phyloP scores from a whole-genome alignment of 1,140 invertebrate species.

The Drosophila trapezifrons region DNA sequence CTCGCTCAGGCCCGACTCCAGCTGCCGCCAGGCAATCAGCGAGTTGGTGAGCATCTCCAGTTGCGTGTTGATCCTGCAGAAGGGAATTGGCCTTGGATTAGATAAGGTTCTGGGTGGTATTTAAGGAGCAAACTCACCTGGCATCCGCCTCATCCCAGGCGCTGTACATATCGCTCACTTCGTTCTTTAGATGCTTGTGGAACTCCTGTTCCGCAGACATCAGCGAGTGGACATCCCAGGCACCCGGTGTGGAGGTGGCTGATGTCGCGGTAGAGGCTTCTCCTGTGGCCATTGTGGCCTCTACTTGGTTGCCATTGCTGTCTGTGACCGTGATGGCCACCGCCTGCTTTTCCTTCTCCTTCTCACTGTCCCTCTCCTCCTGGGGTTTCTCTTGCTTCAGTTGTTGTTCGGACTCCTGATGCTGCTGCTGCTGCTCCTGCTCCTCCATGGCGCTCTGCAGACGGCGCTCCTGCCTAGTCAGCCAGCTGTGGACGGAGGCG shows the following conservation, averaged over 20 bases:
- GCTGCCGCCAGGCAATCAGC: conserved; percentile 87
- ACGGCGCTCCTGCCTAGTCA: conserved; percentile 86
- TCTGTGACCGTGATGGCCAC: conserved; percentile 70
- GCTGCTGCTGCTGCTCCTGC: conserved; percentile 42
- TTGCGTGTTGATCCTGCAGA: conserved; percentile 72
- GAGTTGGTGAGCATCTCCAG: conserved; percentile 81
- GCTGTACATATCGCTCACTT: conserved; percentile 89
- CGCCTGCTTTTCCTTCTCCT: conserved; percentile 14
- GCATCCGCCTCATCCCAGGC: conserved; percentile 91
- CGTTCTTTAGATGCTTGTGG: conserved; percentile 87
- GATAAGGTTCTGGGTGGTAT: neutral
- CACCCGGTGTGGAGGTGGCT: conserved; percentile 77
- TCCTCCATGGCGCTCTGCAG: conserved; percentile 71
- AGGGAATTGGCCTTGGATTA: neutral
- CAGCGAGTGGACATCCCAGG: conserved; percentile 80
- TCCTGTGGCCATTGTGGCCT: conserved; percentile 37
- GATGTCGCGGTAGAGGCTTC: conserved; percentile 27
- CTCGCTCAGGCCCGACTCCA: conserved; percentile 87
- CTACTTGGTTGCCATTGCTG: conserved; percentile 76
- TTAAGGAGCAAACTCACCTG: conserved; percentile 85
- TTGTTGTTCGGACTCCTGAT: conserved; percentile 66
- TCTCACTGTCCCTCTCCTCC: conserved; percentile 2
- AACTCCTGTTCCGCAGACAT: conserved; percentile 84
- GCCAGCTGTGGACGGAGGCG: conserved; percentile 89
- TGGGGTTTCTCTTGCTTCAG: conserved; percentile 12